These are phyloP conservation scores for Agrotis segetum DNA, from an alignment of 2,888 invertebrate genomes.

Conservation along the genomic window DNA sequence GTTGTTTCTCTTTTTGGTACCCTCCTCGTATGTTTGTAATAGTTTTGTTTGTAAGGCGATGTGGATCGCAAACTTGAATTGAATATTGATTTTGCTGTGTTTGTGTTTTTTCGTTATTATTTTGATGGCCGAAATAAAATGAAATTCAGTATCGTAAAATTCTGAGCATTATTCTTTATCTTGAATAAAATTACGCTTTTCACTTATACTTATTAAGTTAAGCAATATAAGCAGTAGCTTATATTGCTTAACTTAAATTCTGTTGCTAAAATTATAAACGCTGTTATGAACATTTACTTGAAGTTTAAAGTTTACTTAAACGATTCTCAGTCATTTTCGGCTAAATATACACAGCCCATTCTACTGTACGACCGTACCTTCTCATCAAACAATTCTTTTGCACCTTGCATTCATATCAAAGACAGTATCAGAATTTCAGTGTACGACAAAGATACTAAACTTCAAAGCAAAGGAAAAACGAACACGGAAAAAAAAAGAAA, in stretches of 20 bases:
- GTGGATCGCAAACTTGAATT: conserved; percentile 23
- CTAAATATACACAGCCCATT: too few species aligned
- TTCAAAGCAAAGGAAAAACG: conserved; percentile 26
- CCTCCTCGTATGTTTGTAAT: conserved; percentile 11
- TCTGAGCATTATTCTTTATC: too few species aligned
- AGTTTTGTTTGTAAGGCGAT: conserved; percentile 20
- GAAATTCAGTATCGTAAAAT: background rate
- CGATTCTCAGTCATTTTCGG: too few species aligned
- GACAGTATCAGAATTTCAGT: conserved; percentile 2
- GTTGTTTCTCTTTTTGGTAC: conserved; percentile 25
- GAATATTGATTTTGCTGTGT: conserved; percentile 31
- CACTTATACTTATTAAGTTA: too few species aligned
- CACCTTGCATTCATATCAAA: conserved; percentile 8
- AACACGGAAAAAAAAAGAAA: conserved; percentile 7
- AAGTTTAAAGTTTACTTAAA: too few species aligned
- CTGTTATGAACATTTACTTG: too few species aligned
- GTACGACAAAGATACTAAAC: conserved; percentile 15
- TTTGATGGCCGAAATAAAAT: background rate
- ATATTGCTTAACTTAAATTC: too few species aligned
- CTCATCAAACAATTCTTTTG: background rate
- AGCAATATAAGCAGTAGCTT: too few species aligned
- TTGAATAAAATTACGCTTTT: too few species aligned
- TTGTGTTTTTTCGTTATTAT: background rate
- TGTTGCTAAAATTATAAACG: too few species aligned
- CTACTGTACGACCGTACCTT: background rate